Conservation (phyloP, 2,888 invertebrate genomes). For the Schrankia costaestrigalis region DNA sequence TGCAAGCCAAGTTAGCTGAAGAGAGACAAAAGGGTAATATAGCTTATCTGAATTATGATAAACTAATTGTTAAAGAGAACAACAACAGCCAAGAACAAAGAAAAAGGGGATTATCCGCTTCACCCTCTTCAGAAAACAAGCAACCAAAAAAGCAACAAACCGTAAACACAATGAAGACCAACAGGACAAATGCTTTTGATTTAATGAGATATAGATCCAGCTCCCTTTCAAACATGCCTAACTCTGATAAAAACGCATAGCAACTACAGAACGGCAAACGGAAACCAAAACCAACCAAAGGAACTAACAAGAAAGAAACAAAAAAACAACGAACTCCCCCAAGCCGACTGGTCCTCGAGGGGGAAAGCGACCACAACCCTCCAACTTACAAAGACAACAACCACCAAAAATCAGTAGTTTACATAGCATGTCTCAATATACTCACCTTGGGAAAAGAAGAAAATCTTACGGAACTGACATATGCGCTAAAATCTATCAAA, state of each 20-base stretch:
- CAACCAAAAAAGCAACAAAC: slow-evolving; percentile 18
- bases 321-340: slow-evolving; percentile 3
- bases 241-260: slow-evolving; percentile 24
- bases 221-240: slow-evolving; percentile 17
- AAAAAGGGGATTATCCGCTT: slow-evolving; percentile 18
- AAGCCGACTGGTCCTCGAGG: slow-evolving; percentile 2
- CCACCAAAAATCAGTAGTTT: not conserved
- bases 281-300: slow-evolving; percentile 7
- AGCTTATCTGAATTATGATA: slow-evolving; percentile 28
- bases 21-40: slow-evolving; percentile 18
- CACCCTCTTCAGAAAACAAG: slow-evolving; percentile 4
- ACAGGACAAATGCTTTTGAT: slow-evolving; percentile 26
- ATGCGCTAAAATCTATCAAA: not conserved
- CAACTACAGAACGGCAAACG: slow-evolving; percentile 20
- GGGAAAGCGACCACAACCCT: slow-evolving; percentile 7
- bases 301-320: not conserved
- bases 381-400: not conserved
- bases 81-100: slow-evolving; percentile 13
- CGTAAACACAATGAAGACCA: slow-evolving; percentile 8
- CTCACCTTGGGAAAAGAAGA: not conserved
- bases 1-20: slow-evolving; percentile 19
- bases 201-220: slow-evolving; percentile 19
- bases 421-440: not conserved
- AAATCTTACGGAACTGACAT: not conserved
- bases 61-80: slow-evolving; percentile 24